A percentile compares a stretch with the other conserved stretches of the same genome.
Evolutionary conservation across 2,797 vertebrate genomes (phyloP).

Genomic region (Alfaro cultratus): DNA sequence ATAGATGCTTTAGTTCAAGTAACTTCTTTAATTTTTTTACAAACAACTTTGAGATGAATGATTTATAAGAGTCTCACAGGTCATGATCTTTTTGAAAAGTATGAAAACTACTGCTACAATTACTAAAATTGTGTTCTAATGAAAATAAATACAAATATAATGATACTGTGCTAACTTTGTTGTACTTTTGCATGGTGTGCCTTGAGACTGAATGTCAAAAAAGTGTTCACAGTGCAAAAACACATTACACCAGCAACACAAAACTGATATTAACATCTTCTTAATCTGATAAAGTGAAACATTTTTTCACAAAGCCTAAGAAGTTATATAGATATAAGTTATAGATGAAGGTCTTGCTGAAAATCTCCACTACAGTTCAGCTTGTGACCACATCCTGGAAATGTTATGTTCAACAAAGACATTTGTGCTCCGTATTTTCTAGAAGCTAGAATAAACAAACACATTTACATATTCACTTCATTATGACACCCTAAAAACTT

Average conservation of each 20-base stretch:
- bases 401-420: not conserved
- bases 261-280: not conserved
- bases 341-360: not conserved
- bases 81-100: slow-evolving; percentile 88
- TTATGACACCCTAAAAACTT: not conserved
- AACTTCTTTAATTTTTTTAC: slow-evolving; percentile 92
- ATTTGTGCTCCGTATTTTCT: not conserved
- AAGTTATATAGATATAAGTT: not conserved
- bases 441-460: not conserved
- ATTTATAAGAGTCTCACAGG: slow-evolving; percentile 90
- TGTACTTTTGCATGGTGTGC: slow-evolving; percentile 46
- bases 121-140: slow-evolving; percentile 86
- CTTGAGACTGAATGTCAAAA: not conserved
- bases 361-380: not conserved
- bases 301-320: not conserved
- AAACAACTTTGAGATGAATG: slow-evolving; percentile 87
- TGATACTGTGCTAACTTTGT: slow-evolving; percentile 62
- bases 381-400: not conserved
- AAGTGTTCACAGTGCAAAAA: not conserved
- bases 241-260: not conserved
- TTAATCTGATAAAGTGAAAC: not conserved
- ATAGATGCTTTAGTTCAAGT: slow-evolving; percentile 89
- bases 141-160: slow-evolving; percentile 89
- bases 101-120: slow-evolving; percentile 87
- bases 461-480: not conserved